These are phyloP conservation scores for Gadus macrocephalus DNA, from an alignment of 2,113 vertebrate genomes.

Conservation along the genomic window DNA sequence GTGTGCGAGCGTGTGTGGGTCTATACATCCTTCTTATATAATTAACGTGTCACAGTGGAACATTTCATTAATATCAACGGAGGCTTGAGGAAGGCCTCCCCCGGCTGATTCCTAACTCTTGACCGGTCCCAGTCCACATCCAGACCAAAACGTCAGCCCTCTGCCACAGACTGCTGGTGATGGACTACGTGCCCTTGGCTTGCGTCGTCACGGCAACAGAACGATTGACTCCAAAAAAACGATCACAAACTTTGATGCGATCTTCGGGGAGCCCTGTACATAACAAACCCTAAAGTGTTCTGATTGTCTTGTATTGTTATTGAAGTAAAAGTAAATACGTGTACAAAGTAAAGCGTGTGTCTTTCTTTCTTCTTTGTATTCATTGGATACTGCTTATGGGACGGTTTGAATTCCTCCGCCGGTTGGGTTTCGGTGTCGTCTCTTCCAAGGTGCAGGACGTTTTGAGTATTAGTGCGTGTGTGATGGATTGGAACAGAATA, in stretches of 20 bases:
- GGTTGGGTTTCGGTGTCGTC: no score
- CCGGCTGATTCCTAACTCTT: slow-evolving; percentile 59
- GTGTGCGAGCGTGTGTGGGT: slow-evolving; percentile 29
- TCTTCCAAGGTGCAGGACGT: no score
- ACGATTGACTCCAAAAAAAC: slow-evolving; percentile 57
- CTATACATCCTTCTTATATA: slow-evolving; percentile 66
- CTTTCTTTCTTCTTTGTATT: slow-evolving; percentile 24
- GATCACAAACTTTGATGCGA: slow-evolving; percentile 67
- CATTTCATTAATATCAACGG: slow-evolving; percentile 60
- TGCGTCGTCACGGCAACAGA: slow-evolving; percentile 48
- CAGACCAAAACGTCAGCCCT: slow-evolving; percentile 49
- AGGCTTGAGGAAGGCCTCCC: slow-evolving; percentile 42
- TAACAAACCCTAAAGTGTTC: slow-evolving; percentile 65
- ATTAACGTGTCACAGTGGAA: slow-evolving; percentile 66
- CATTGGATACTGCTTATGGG: no score
- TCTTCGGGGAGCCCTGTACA: slow-evolving; percentile 57
- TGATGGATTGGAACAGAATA: no score
- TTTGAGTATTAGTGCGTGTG: no score
- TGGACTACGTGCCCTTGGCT: slow-evolving; percentile 46
- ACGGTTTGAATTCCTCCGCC: no score
- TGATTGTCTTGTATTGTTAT: slow-evolving; percentile 74
- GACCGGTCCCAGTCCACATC: slow-evolving; percentile 53
- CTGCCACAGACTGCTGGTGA: slow-evolving; percentile 46
- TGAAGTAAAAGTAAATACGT: slow-evolving; percentile 72
- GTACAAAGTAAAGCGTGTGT: slow-evolving; percentile 47